Evolutionary conservation across 1,140 invertebrate species (phyloP), one percentile per base, ranked within the genome.

Genomic region (Zophobas atratus): DNA sequence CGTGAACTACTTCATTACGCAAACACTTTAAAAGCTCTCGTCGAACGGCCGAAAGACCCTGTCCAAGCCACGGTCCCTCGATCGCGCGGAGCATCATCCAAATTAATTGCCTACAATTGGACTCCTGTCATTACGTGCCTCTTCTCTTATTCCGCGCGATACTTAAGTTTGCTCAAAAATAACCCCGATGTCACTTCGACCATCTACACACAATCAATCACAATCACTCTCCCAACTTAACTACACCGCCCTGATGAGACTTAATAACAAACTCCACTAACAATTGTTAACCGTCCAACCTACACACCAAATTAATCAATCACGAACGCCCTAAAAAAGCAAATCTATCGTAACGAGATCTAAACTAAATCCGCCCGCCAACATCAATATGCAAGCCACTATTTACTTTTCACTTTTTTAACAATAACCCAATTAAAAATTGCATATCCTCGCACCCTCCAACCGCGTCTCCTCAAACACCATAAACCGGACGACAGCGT

Each of bases 1-100:
- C 56, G 70, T 63, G 57, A 63, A 75, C 73, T 57, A 63, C 73
- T 75, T 75, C 71, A 74, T 74, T 74, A 55, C 71, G 56, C 51
- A 74, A 56, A 74, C 71, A 74, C 71, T 67, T 67, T 67, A 67
- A 67, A 38, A 32, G 39, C 60, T 48, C 38, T 41, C 43, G 60
- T 67, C 60, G 60, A 67, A 67, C 60, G 38, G 8, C 33, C 60
- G 1, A 67, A 67, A 67, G 60, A 67, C 60, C 60, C 60, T 67
- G 60, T 67, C 60, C 38, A 8, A 38, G 20, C 1, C 60, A 67
- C 8, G 38, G 60, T 67, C 60, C 60, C 60, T 67, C 60, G 36
- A 67, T 67, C 60, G 36, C 38, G 36, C 60, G 6, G 43, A 67
- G 60, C 60, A 67, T 67, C 60, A 67, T 67, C 60, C 38, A 67